Percentiles rank a stretch among this genome's conserved stretches.
Conservation (phyloP, 2,113 vertebrate species). For the Mormyrus lacerda region DNA sequence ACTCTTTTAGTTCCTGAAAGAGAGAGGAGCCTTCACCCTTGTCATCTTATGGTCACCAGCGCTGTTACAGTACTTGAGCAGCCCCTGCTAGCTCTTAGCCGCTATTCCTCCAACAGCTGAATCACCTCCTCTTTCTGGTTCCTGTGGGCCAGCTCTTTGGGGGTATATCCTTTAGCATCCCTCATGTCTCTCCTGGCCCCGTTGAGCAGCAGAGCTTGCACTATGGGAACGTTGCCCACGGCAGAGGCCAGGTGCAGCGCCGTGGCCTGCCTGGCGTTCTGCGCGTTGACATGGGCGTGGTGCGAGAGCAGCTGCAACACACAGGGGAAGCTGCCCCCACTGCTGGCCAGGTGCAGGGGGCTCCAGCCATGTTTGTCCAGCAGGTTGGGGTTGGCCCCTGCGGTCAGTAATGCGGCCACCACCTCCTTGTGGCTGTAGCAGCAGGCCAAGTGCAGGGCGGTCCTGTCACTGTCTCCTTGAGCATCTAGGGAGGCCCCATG, state of each 20-base stretch:
- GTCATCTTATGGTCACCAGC: neutral
- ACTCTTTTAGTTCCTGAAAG: neutral
- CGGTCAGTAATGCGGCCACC: slow-evolving; percentile 56
- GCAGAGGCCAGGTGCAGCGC: slow-evolving; percentile 70
- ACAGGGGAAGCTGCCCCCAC: slow-evolving; percentile 52
- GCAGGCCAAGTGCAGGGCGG: slow-evolving; percentile 69
- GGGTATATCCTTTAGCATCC: slow-evolving; percentile 57
- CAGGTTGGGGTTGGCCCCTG: slow-evolving; percentile 58
- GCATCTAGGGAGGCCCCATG: slow-evolving; percentile 49
- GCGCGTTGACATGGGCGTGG: slow-evolving; percentile 57
- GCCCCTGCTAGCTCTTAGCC: neutral
- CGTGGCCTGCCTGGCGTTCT: slow-evolving; percentile 59
- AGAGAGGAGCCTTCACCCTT: neutral
- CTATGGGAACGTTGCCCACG: slow-evolving; percentile 57
- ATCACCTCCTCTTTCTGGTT: slow-evolving; percentile 54
- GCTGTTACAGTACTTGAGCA: neutral
- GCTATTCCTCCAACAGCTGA: slow-evolving; percentile 44
- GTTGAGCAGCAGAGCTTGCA: slow-evolving; percentile 66
- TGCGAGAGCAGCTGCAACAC: slow-evolving; percentile 65
- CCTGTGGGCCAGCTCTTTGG: slow-evolving; percentile 59
- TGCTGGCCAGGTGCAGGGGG: slow-evolving; percentile 69
- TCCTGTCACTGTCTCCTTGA: slow-evolving; percentile 65
- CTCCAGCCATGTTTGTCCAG: slow-evolving; percentile 64
- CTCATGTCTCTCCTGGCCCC: slow-evolving; percentile 47
- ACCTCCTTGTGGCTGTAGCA: slow-evolving; percentile 49